Conservation (phyloP, 2,113 vertebrate species). For the Erinaceus europaeus region DNA sequence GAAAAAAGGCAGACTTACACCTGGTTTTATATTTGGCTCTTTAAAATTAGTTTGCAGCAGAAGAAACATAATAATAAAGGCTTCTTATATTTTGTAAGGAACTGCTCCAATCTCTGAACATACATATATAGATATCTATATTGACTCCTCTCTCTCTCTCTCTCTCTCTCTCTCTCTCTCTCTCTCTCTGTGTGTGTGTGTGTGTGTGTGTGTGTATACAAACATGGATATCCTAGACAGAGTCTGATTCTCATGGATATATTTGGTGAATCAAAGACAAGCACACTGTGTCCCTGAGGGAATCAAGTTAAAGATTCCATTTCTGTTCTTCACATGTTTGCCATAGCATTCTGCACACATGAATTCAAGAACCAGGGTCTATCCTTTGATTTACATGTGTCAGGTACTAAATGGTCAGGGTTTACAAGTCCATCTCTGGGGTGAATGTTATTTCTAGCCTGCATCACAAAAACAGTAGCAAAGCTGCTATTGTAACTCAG, state of each 20-base stretch:
- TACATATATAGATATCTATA: too few relatives aligned
- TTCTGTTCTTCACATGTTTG: background rate
- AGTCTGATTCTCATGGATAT: background rate
- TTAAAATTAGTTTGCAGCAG: background rate
- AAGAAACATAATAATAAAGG: background rate
- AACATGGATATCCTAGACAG: background rate
- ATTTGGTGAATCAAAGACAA: background rate
- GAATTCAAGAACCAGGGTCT: background rate
- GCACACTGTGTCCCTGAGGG: too few relatives aligned
- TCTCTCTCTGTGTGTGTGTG: too few relatives aligned
- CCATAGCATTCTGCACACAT: background rate
- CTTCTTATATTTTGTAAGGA: background rate
- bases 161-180: too few relatives aligned
- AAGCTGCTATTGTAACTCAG: background rate
- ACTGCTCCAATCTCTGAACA: background rate
- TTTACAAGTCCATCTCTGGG: background rate
- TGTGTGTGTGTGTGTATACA: too few relatives aligned
- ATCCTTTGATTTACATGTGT: background rate
- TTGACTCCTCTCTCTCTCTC: too few relatives aligned
- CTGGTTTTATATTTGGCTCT: background rate
- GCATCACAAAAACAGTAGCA: background rate
- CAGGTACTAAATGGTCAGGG: background rate
- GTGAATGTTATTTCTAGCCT: background rate
- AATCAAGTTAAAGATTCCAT: background rate
- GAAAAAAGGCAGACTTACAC: background rate